Conservation (phyloP, 2,888 invertebrate species). For the Muschampia plurimacula region DNA sequence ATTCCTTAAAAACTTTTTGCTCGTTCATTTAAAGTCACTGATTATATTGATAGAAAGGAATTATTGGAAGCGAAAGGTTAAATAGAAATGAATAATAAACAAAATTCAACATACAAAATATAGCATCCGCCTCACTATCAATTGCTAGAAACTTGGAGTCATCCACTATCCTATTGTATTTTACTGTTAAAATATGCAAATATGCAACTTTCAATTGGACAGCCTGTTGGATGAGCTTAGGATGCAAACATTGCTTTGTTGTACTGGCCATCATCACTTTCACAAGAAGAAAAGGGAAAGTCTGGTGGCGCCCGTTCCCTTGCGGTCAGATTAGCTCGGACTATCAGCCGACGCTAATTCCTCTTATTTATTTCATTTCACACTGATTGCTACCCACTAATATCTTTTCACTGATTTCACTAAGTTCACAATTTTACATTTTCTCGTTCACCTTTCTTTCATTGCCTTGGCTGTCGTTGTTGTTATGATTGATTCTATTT, state of each 20-base stretch:
- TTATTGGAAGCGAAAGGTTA: neutral
- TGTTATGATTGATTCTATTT: constrained; percentile 12
- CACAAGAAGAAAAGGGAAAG: constrained; percentile 84
- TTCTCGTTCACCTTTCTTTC: constrained; percentile 37
- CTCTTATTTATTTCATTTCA: constrained; percentile 76
- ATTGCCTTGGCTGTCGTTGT: constrained; percentile 32
- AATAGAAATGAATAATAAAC: constrained; percentile 47
- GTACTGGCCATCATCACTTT: constrained; percentile 81
- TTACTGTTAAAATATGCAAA: constrained; percentile 20
- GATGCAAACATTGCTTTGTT: constrained; percentile 73
- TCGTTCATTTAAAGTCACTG: neutral
- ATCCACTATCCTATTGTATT: constrained; percentile 33
- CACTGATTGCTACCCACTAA: constrained; percentile 63
- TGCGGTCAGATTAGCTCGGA: constrained; percentile 79
- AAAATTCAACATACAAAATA: constrained; percentile 6
- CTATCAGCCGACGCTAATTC: constrained; percentile 76
- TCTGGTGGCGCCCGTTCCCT: constrained; percentile 77
- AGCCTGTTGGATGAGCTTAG: constrained; percentile 48
- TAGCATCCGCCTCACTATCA: constrained; percentile 18
- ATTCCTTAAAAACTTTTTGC: neutral
- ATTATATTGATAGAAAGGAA: neutral
- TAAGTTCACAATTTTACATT: constrained; percentile 48
- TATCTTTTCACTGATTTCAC: constrained; percentile 59
- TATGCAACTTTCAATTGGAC: constrained; percentile 36
- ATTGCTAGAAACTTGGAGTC: constrained; percentile 20